Base-by-base conservation (phyloP, 1,140 invertebrate genomes). In the Acyrthosiphon pisum region DNA sequence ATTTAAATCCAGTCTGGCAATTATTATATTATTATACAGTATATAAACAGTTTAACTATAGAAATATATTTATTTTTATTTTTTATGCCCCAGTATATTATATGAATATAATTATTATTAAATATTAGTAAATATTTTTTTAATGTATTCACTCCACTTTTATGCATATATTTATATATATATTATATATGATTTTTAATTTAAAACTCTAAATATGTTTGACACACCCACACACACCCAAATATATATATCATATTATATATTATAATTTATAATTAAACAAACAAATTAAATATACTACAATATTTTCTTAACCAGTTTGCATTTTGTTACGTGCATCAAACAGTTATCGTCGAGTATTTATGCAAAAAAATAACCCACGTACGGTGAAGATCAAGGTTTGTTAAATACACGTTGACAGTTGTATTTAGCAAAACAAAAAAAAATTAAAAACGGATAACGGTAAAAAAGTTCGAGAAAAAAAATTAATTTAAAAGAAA, bases 41-140 rank as follows among this genome's bases (percentile, higher is more conserved):
- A 0, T 53, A 53, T 76, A 35, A 76, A 76, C 60, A 76, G 60
- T 76, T 76, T 6, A 76, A 76, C 30, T n/a, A n/a, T 76, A 20
- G n/a, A 76, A 76, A n/a, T 76, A 76, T 76, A n/a, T n/a, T 11
- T n/a, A n/a, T n/a, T n/a, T n/a, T n/a, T n/a, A n/a, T n/a, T 76
- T 60, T 60, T 60, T 60, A 4, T 41, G 41, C 30, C 30, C 30
- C 60, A 76, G 30, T n/a, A 18, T 76, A 41, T 41, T 41, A 41
- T 76, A n/a, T n/a, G n/a, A 76, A 76, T 76, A 76, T 76, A 35
- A 76, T 76, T 76, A 60, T 60, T 60, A 76, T 76, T 76, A 18
- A n/a, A 76, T 20, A 76, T 76, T n/a, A n/a, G n/a, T n/a, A 60
- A 60, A 68, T 68, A 68, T 68, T 30, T 60, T 41, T 60, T 76